Base-by-base conservation (phyloP, 2,113 vertebrate genomes). In the Eupsittula cactorum region DNA sequence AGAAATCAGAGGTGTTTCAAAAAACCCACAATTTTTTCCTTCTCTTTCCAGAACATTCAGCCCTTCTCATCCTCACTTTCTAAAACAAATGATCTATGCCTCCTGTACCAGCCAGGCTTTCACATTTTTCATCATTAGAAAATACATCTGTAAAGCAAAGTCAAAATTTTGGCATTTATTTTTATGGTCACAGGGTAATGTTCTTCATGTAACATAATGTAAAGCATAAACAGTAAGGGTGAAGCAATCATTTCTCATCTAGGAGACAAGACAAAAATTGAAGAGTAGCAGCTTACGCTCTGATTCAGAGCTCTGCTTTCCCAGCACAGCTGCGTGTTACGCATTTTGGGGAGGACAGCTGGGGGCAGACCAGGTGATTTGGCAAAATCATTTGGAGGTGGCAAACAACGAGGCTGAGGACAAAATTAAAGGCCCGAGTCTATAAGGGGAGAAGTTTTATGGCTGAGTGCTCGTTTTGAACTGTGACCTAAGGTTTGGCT, bases 401-500 rank as follows among this genome's bases (percentile, higher is more conserved):
- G 87, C 19, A n/a, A 93, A 92, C 67, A 95, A 79, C 2, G 5
- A 91, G 91, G 29, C 82, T 5, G 65, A 86, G 90, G 92, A 60
- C 76, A 12, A 76, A 93, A 97, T 93, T 86, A 93, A 94, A 96
- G 90, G 53, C 33, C 41, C 0, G 1, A 28, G 78, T 64, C 93
- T 89, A 55, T 67, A 62, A 97, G 97, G 97, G 97, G 82, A 73
- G 93, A 95, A 92, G 95, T 98, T 98, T 97, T 97, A 97, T 94
- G 95, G 96, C 96, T 94, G 95, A 98, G 95, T 69, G 96, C 97
- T 97, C 67, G 52, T 97, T 98, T 95, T 97, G 97, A 98, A 97
- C 98, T 95, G 97, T 97, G 98, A 98, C 98, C 98, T 84, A 64
- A 93, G 97, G 96, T 98, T 98, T 98, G 97, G 96, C 97, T 97